Percentiles rank a stretch among this genome's conserved stretches.
Conservation (phyloP, 1,140 invertebrate genomes). For the Oryzaephilus surinamensis region DNA sequence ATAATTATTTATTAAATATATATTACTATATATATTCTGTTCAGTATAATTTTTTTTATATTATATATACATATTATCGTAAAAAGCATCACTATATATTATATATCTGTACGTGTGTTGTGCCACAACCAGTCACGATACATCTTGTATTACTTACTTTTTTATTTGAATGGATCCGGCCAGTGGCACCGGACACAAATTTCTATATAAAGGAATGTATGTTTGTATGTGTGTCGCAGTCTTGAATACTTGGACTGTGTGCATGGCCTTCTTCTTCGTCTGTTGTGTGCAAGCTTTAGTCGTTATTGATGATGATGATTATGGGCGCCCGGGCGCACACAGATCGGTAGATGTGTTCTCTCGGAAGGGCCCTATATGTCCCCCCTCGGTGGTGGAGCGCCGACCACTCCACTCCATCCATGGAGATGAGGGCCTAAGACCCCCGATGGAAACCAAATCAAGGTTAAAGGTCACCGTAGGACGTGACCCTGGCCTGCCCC, state of each 20-base stretch:
- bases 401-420: constrained; percentile 17
- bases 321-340: constrained; percentile 13
- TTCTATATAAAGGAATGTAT: no score
- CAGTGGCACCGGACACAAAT: constrained; percentile 11
- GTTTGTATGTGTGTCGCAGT: constrained; percentile 40
- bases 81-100: constrained; percentile 9
- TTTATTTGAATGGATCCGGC: constrained; percentile 8
- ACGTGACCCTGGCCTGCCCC: constrained; percentile 46
- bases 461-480: constrained; percentile 53
- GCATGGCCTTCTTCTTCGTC: constrained; percentile 37
- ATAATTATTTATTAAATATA: neutral
- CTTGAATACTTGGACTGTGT: constrained; percentile 42
- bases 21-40: neutral
- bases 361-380: neutral
- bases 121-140: constrained; percentile 8
- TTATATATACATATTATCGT: neutral
- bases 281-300: constrained; percentile 29
- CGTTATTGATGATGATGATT: no score
- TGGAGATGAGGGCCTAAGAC: constrained; percentile 39
- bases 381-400: constrained; percentile 10
- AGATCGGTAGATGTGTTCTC: constrained; percentile 5
- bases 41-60: neutral
- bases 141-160: neutral
- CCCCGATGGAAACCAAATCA: constrained; percentile 65
- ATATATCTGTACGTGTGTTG: constrained; percentile 13